Evolutionary conservation across 2,797 vertebrate species (phyloP).

Genomic region (Lates japonicus): DNA sequence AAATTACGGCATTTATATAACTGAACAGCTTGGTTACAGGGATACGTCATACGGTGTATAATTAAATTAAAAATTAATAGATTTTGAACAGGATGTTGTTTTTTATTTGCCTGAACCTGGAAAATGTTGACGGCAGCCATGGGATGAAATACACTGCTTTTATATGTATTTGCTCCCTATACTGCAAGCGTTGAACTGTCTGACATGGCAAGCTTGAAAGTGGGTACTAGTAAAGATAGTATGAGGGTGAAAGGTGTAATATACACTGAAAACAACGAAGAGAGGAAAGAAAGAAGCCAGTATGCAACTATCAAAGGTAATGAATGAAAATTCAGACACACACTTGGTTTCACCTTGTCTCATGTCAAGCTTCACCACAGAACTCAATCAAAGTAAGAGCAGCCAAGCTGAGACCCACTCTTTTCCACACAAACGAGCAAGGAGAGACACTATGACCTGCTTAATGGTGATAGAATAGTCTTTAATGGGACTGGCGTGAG

Average conservation of each 20-base stretch:
- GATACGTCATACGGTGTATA: background rate
- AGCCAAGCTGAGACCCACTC: constrained; percentile 51
- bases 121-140: background rate
- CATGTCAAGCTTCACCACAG: constrained; percentile 31
- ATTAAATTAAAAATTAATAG: background rate
- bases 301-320: background rate
- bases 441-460: constrained; percentile 56
- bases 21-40: background rate
- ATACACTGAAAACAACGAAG: background rate
- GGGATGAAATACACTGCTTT: too few relatives aligned
- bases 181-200: background rate
- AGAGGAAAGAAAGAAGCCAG: background rate
- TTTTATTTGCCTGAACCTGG: background rate
- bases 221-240: background rate
- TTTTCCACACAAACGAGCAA: constrained; percentile 61
- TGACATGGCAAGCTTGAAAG: background rate
- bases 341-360: constrained; percentile 50
- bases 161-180: background rate
- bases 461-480: constrained; percentile 72
- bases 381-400: constrained; percentile 68
- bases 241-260: background rate
- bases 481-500: constrained; percentile 72
- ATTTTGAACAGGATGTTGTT: too few relatives aligned
- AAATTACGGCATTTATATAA: background rate
- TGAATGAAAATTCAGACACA: constrained; percentile 16